Evolutionary conservation across 1,140 invertebrate genomes (phyloP).

Genomic region (Drosophila micromelanica): DNA sequence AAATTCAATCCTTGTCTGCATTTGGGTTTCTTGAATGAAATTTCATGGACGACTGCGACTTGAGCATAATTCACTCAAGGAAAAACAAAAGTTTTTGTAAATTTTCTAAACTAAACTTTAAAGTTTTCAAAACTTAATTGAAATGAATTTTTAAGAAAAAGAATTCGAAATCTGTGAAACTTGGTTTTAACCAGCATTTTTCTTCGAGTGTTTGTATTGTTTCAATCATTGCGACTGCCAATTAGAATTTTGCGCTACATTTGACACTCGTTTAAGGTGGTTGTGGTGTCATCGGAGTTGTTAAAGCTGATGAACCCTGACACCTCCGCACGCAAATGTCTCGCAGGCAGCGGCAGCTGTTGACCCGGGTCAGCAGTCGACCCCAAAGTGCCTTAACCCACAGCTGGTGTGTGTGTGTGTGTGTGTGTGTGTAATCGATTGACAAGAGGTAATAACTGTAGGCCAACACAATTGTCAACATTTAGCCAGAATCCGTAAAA

Average conservation of each 20-base stretch:
- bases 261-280: constrained; percentile 59
- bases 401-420: constrained; percentile 4
- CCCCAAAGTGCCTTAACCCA: constrained; percentile 24
- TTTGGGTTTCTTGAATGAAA: background rate
- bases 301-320: constrained; percentile 24
- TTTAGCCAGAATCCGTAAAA: background rate
- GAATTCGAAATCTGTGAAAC: too few species aligned
- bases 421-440: constrained; percentile 4
- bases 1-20: constrained; percentile 14
- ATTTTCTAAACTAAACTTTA: too few species aligned
- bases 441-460: constrained; percentile 24
- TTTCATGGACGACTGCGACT: too few species aligned
- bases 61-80: too few species aligned
- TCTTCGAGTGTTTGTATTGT: too few species aligned
- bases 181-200: too few species aligned
- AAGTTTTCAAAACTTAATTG: too few species aligned
- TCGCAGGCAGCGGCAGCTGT: background rate
- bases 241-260: constrained; percentile 66
- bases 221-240: constrained; percentile 45
- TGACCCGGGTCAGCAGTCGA: constrained; percentile 7
- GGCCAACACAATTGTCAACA: constrained; percentile 46
- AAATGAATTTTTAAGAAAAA: too few species aligned
- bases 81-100: too few species aligned
- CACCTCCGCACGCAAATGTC: constrained; percentile 11
- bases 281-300: constrained; percentile 51